Conservation (phyloP, 2,797 vertebrate species). For the Coracias cyanogaster region DNA sequence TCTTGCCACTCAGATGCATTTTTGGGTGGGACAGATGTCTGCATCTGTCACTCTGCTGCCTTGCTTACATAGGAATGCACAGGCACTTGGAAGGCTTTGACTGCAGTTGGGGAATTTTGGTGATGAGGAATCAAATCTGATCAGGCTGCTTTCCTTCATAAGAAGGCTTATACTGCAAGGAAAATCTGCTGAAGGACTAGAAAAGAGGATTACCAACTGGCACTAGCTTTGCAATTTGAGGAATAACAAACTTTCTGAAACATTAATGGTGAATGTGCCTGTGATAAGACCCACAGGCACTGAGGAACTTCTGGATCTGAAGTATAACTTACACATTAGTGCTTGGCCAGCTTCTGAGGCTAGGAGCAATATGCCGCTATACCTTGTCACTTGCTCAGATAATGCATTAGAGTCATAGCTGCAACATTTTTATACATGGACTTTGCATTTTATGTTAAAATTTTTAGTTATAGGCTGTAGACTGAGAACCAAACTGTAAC, state of each 20-base stretch:
- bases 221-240: neutral
- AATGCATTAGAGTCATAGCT: neutral
- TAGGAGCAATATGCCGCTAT: rapidly evolving
- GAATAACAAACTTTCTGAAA: neutral
- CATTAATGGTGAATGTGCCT: neutral
- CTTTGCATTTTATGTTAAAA: neutral
- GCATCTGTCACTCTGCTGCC: neutral
- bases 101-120: neutral
- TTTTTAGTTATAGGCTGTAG: neutral
- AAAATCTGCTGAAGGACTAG: neutral
- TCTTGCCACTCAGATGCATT: neutral
- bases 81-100: neutral
- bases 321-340: neutral
- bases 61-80: neutral
- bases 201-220: neutral
- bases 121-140: neutral
- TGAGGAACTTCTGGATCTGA: neutral
- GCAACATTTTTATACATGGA: neutral
- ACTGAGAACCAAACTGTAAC: neutral
- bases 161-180: neutral
- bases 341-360: neutral
- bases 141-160: neutral
- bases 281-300: neutral
- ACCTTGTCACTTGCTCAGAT: neutral
- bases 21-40: neutral